Evolutionary conservation across 2,113 vertebrate genomes (phyloP).

Genomic region (Heterocephalus glaber): DNA sequence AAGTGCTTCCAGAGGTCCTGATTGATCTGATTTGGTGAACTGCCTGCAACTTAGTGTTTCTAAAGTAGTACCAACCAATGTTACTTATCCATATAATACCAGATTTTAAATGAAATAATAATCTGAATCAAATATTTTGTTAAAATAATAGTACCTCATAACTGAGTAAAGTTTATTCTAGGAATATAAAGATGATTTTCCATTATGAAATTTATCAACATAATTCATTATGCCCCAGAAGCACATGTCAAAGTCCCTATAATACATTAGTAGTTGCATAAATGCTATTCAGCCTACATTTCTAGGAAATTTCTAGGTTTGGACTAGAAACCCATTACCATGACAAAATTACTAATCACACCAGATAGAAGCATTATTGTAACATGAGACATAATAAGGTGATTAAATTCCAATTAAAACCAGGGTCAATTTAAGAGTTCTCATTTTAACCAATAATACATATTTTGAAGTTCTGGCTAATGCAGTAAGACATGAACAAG

Average conservation of each 20-base stretch:
- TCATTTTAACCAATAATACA: conserved; percentile 14
- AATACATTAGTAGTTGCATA: neutral
- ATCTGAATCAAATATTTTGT: neutral
- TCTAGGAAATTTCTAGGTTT: conserved; percentile 18
- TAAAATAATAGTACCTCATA: neutral
- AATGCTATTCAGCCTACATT: conserved; percentile 8
- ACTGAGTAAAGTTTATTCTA: neutral
- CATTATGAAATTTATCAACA: neutral
- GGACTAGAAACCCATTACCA: neutral
- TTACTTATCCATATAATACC: neutral
- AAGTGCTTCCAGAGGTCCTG: neutral
- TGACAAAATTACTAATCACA: neutral
- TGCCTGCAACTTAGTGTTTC: neutral
- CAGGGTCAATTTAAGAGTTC: neutral
- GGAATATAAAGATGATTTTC: neutral
- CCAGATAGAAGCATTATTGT: neutral
- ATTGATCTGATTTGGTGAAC: neutral
- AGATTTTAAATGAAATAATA: conserved; percentile 18
- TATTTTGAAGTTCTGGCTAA: neutral
- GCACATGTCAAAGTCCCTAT: neutral
- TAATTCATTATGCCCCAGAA: neutral
- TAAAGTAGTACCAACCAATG: neutral
- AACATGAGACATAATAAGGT: neutral
- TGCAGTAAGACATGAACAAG: neutral
- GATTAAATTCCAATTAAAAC: conserved; percentile 25